Evolutionary conservation across 1,140 invertebrate genomes (phyloP).

Genomic region (Rhopalosiphum padi): DNA sequence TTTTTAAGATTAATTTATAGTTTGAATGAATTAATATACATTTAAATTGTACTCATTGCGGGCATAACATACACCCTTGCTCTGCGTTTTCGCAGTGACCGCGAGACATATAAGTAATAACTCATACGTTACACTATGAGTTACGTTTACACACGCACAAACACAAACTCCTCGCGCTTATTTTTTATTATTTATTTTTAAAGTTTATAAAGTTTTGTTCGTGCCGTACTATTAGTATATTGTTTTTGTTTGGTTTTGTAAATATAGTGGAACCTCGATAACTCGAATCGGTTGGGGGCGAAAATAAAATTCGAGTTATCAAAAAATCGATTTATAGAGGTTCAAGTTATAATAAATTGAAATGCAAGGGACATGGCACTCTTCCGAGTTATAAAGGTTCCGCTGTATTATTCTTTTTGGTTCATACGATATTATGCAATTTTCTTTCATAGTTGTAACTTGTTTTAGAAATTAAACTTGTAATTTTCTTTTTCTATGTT

Average conservation of each 20-base stretch:
- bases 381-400: too few species aligned
- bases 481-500: neutral
- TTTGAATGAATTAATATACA: neutral
- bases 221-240: neutral
- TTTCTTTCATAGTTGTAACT: neutral
- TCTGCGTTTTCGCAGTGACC: neutral
- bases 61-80: neutral
- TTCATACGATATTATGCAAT: neutral
- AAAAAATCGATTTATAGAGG: too few species aligned
- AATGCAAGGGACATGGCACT: too few species aligned
- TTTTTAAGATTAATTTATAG: neutral
- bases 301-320: too few species aligned
- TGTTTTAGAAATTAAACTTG: neutral
- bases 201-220: neutral
- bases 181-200: too few species aligned
- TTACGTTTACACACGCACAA: neutral
- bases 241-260: neutral
- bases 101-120: neutral
- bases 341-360: too few species aligned
- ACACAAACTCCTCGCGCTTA: neutral
- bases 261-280: neutral
- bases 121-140: neutral
- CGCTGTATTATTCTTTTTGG: neutral
- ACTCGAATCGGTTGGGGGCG: too few species aligned
- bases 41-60: neutral